These are phyloP conservation scores for Tanypteryx hageni DNA, from an alignment of 2,888 invertebrate genomes.

Conservation along the genomic window DNA sequence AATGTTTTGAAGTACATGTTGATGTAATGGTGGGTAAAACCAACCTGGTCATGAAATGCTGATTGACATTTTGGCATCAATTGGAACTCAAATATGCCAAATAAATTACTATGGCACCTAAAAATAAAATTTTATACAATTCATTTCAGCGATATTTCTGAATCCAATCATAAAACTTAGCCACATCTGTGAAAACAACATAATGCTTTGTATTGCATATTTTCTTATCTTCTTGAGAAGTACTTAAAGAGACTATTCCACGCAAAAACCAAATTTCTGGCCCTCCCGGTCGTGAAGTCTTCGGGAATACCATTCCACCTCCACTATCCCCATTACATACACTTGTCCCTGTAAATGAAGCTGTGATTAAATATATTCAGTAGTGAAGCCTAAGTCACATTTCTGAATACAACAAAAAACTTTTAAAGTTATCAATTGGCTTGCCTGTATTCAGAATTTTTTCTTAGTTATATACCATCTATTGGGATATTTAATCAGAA, in stretches of 20 bases:
- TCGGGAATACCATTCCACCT: conserved; percentile 65
- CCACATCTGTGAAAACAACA: conserved; percentile 64
- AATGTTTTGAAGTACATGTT: too few relatives aligned
- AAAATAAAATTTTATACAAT: not conserved
- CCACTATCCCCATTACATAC: conserved; percentile 66
- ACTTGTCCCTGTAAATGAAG: conserved; percentile 62
- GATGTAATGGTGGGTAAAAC: too few relatives aligned
- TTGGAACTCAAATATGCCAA: not conserved
- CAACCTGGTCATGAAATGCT: too few relatives aligned
- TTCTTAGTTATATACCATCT: too few relatives aligned
- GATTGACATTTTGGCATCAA: not conserved
- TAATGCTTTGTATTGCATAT: conserved; percentile 65
- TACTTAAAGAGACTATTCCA: conserved; percentile 63
- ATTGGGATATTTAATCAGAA: too few relatives aligned
- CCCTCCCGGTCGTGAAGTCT: not conserved
- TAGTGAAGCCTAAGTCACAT: too few relatives aligned
- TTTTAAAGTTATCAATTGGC: too few relatives aligned
- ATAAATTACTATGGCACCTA: conserved; percentile 44
- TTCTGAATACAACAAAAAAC: too few relatives aligned
- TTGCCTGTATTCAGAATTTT: too few relatives aligned
- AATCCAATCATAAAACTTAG: conserved; percentile 60
- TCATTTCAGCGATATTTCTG: not conserved
- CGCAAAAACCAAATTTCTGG: conserved; percentile 41
- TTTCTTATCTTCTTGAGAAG: conserved; percentile 36
- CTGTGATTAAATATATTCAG: too few relatives aligned